These are phyloP conservation scores for Acheta domesticus DNA, from an alignment of 2,888 invertebrate genomes.

Conservation along the genomic window DNA sequence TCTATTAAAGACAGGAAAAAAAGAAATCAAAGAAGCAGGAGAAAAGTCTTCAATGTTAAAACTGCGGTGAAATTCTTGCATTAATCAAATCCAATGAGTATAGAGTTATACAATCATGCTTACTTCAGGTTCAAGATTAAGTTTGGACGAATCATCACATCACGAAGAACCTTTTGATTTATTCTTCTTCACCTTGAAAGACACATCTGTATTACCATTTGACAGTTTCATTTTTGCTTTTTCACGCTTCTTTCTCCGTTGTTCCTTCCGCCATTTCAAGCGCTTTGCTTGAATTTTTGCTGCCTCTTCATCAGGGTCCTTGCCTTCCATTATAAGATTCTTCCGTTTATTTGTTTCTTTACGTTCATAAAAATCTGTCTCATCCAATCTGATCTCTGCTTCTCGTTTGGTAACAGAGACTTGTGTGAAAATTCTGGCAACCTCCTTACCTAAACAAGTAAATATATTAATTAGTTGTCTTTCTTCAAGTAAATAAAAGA, in stretches of 20 bases:
- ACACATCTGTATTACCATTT: constrained; percentile 11
- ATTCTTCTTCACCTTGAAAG: neutral
- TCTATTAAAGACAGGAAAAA: too few species aligned
- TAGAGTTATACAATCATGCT: too few species aligned
- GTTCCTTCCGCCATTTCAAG: constrained; percentile 30
- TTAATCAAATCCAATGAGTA: too few species aligned
- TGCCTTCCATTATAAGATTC: constrained; percentile 79
- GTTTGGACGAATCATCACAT: too few species aligned
- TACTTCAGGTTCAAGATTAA: too few species aligned
- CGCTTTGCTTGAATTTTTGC: constrained; percentile 44
- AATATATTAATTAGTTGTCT: neutral
- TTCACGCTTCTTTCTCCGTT: constrained; percentile 33
- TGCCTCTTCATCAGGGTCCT: constrained; percentile 75
- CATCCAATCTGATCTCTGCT: constrained; percentile 87
- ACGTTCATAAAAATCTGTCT: constrained; percentile 85
- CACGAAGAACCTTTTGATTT: too few species aligned
- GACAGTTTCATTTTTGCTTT: constrained; percentile 33
- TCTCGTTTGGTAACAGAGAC: constrained; percentile 90
- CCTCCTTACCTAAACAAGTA: constrained; percentile 70
- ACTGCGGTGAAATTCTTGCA: too few species aligned
- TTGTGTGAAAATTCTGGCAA: constrained; percentile 86
- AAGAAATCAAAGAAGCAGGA: too few species aligned
- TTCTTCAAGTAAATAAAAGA: too few species aligned
- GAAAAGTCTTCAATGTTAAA: too few species aligned
- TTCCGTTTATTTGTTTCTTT: constrained; percentile 83